A percentile compares a stretch with the other conserved stretches of the same genome.
Evolutionary conservation across 2,888 invertebrate genomes (phyloP).

Genomic region (Vesta saturnalis): DNA sequence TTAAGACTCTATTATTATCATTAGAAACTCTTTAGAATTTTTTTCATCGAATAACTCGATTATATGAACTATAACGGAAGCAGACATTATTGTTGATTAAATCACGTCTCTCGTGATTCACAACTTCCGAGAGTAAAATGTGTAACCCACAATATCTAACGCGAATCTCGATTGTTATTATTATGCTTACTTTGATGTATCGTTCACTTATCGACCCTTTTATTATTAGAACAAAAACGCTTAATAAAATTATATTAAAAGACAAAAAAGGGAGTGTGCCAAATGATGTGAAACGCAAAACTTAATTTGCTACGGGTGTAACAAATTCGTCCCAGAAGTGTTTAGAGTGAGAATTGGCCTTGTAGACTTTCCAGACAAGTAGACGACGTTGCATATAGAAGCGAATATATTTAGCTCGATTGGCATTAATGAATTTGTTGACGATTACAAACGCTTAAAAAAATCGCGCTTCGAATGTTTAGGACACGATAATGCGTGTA

Average conservation of each 20-base stretch:
- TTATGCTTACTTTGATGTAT: conserved; percentile 23
- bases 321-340: not conserved
- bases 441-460: not conserved
- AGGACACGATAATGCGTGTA: not conserved
- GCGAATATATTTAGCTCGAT: not conserved
- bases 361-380: not conserved
- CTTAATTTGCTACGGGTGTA: not conserved
- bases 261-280: not conserved
- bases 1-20: not conserved
- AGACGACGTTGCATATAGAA: not conserved
- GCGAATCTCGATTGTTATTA: conserved; percentile 32
- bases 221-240: not conserved
- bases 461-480: not conserved
- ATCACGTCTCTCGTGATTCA: conserved; percentile 40
- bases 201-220: conserved; percentile 9
- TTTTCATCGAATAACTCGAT: conserved; percentile 46
- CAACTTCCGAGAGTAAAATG: conserved; percentile 32
- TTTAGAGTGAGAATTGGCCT: too few species aligned
- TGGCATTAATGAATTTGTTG: conserved; percentile 1
- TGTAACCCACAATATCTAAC: conserved; percentile 24
- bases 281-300: not conserved
- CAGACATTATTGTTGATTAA: conserved; percentile 47
- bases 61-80: conserved; percentile 47
- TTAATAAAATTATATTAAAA: conserved; percentile 5
- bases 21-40: conserved; percentile 28